Evolutionary conservation across 2,113 vertebrate species (phyloP), one percentile per base, ranked within the genome.

Genomic region (Orientallactaga bullata): DNA sequence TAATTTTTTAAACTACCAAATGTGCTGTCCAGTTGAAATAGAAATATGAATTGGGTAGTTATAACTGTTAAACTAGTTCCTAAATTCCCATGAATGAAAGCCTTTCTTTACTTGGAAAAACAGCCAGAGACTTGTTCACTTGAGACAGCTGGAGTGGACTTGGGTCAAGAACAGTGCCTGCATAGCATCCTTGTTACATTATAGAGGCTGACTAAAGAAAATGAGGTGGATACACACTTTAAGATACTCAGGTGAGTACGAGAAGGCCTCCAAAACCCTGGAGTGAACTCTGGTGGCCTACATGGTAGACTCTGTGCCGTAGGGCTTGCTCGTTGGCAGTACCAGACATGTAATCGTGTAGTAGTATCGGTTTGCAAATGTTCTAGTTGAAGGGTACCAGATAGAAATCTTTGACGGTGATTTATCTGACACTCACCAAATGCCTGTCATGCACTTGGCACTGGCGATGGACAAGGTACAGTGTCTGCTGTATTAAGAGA

Each of bases 301-400:
- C 3, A n/a, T 20, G 10, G 58, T 42, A 68, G 63, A 28, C 35
- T 77, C 30, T 71, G 39, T 63, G 35, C 24, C 32, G 23, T 37
- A 20, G 47, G 18, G 28, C 81, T 72, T 69, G 78, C 17, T 15
- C 77, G 84, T 66, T 30, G 42, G 66, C 55, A 73, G 55, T 10
- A 35, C 15, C 30, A 32, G 89, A 26, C 65, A 4, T 72, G 30
- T 51, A 18, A 78, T 15, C 30, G 12, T 32, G 61, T 1, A 58
- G 24, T 37, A 69, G 16, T 85, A 73, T 88, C 94, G 89, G 77
- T 72, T 94, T 95, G 74, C 68, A 55, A 35, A 84, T 94, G 87
- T 95, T 73, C 87, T 85, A 30, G 66, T 73, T 89, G 91, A 92
- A 65, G 17, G 87, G n/a, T 84, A 85, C 77, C 68, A 89, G 15